Conservation (phyloP, 2,797 vertebrate genomes). For the Malurus splendens region DNA sequence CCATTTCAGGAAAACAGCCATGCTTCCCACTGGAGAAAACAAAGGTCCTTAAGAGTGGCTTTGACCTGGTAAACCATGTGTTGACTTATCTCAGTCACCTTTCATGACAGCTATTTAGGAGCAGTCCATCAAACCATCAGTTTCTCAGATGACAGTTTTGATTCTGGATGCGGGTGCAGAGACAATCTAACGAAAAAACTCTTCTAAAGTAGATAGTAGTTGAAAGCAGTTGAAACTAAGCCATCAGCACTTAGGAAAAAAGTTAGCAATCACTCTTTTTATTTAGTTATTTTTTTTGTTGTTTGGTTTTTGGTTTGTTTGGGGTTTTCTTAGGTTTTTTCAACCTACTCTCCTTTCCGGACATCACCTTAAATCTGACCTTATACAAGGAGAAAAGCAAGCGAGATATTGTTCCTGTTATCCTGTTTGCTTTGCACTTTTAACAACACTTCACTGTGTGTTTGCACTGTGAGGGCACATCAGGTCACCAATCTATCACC, state of each 20-base stretch:
- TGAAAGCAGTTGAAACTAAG: not conserved
- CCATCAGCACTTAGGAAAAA: not conserved
- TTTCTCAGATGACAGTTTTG: not conserved
- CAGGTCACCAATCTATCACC: not conserved
- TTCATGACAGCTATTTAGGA: not conserved
- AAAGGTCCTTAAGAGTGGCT: not conserved
- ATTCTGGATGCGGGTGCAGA: not conserved
- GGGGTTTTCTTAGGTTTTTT: not conserved
- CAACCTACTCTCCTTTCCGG: not conserved
- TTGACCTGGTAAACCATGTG: not conserved
- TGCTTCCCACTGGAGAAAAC: not conserved
- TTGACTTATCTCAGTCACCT: not conserved
- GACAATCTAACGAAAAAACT: not conserved
- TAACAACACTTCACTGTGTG: not conserved
- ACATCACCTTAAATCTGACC: not conserved
- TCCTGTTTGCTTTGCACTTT: slow-evolving; percentile 6
- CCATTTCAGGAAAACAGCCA: not conserved
- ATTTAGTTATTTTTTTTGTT: rapidly evolving
- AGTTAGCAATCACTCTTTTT: not conserved
- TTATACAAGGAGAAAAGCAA: not conserved
- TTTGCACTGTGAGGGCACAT: not conserved
- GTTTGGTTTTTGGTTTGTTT: no score
- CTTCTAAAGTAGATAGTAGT: not conserved
- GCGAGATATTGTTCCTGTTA: not conserved
- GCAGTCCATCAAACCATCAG: not conserved